Evolutionary conservation across 1,140 invertebrate species (phyloP).

Genomic region (Bombus huntii): DNA sequence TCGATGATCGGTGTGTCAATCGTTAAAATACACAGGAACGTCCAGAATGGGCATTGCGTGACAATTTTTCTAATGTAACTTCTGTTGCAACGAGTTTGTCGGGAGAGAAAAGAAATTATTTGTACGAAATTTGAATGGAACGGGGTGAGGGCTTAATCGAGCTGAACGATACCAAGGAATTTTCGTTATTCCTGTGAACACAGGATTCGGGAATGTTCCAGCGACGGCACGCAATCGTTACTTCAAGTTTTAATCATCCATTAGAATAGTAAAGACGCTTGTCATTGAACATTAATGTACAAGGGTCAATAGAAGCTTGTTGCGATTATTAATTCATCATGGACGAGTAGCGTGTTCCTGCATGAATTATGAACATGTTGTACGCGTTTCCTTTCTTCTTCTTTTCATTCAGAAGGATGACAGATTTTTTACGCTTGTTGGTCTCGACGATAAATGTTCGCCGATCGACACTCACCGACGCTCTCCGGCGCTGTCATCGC

Average conservation of each 20-base stretch:
- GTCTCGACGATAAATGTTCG: not conserved
- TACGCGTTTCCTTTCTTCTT: not conserved
- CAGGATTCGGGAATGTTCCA: conserved; percentile 76
- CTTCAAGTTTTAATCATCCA: conserved; percentile 54
- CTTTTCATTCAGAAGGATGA: not conserved
- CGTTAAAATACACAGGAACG: conserved; percentile 6
- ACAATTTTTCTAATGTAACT: not conserved
- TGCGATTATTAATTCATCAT: conserved; percentile 65
- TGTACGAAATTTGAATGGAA: no score
- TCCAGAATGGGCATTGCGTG: not conserved
- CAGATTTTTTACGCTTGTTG: not conserved
- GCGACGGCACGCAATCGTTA: conserved; percentile 69
- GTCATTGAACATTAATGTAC: conserved; percentile 70
- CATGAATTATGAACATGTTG: conserved; percentile 40
- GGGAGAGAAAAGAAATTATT: not conserved
- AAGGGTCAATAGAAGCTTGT: conserved; percentile 69
- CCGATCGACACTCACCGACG: conserved; percentile 75
- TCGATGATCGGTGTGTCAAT: not conserved
- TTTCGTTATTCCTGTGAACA: conserved; percentile 79
- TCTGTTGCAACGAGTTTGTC: not conserved
- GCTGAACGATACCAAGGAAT: conserved; percentile 46
- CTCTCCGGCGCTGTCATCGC: conserved; percentile 88
- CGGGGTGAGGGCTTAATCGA: not conserved
- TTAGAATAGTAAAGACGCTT: conserved; percentile 61
- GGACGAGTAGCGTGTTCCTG: conserved; percentile 59